These are phyloP conservation scores for Lytechinus variegatus DNA, from an alignment of 35 echinoderm and acorn worm genomes.

Conservation along the genomic window DNA sequence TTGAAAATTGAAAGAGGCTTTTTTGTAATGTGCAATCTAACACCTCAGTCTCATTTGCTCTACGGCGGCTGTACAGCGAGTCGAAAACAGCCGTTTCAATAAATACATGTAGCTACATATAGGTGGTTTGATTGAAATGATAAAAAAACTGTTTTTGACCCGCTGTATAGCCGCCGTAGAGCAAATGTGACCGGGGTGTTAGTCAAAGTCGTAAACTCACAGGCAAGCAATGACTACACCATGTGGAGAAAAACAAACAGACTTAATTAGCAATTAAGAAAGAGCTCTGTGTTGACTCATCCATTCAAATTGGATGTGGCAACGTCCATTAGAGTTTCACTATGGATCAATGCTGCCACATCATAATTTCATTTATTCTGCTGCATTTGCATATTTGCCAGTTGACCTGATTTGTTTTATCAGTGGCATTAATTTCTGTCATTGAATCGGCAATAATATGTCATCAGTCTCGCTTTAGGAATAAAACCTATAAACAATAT, in stretches of 20 bases:
- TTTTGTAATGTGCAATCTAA: no score
- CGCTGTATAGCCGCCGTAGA: no score
- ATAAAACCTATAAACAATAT: background rate
- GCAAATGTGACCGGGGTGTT: background rate
- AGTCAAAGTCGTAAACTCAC: background rate
- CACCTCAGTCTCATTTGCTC: no score
- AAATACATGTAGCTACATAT: no score
- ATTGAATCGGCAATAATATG: background rate
- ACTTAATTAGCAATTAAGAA: background rate
- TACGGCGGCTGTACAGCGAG: no score
- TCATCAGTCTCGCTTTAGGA: background rate
- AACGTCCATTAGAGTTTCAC: background rate
- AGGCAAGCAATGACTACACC: background rate
- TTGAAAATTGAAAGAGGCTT: no score
- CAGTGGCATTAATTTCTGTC: background rate
- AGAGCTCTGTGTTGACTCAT: slow-evolving; percentile 17
- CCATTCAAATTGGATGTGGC: background rate
- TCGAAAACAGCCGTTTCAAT: no score
- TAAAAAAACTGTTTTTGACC: no score
- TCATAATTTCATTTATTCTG: background rate
- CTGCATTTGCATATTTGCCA: background rate
- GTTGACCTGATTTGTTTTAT: background rate
- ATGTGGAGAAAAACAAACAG: slow-evolving; percentile 1
- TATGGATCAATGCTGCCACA: background rate
- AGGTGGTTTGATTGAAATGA: no score